These are phyloP conservation scores for Himalopsyche anomala DNA, from an alignment of 2,888 invertebrate genomes.

Conservation along the genomic window DNA sequence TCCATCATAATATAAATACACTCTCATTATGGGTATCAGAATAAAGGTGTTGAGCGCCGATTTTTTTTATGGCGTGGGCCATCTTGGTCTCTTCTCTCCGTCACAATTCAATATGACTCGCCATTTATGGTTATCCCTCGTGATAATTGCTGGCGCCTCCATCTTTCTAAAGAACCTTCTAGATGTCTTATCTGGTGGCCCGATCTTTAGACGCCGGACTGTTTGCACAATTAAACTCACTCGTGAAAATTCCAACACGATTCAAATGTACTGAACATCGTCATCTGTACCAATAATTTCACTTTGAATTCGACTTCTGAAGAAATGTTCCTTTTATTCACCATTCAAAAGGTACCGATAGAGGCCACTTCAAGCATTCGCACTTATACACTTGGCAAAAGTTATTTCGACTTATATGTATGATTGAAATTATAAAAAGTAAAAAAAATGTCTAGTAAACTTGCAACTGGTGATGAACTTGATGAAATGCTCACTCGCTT, in stretches of 20 bases:
- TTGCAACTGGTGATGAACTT: too few relatives aligned
- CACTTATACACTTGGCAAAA: too few relatives aligned
- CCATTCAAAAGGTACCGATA: too few relatives aligned
- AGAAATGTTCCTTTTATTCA: too few relatives aligned
- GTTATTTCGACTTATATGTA: too few relatives aligned
- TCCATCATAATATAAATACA: not conserved
- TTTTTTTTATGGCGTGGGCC: constrained; percentile 10
- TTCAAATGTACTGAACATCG: not conserved
- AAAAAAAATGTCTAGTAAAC: too few relatives aligned
- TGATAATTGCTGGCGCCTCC: constrained; percentile 33
- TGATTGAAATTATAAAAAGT: too few relatives aligned
- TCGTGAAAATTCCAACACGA: not conserved
- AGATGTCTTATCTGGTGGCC: not conserved
- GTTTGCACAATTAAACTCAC: constrained; percentile 23
- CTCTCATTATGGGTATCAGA: constrained; percentile 27
- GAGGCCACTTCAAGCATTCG: too few relatives aligned
- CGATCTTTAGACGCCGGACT: not conserved
- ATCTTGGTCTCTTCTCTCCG: constrained; percentile 3
- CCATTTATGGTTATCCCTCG: constrained; percentile 22
- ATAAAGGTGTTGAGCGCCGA: constrained; percentile 3
- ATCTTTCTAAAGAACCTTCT: constrained; percentile 30
- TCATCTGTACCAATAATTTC: too few relatives aligned
- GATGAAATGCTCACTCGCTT: too few relatives aligned
- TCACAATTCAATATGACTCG: not conserved
- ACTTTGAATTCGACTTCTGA: too few relatives aligned